phyloP scores from a whole-genome alignment of 2,888 invertebrate genomes.

The Junonia oenone region DNA sequence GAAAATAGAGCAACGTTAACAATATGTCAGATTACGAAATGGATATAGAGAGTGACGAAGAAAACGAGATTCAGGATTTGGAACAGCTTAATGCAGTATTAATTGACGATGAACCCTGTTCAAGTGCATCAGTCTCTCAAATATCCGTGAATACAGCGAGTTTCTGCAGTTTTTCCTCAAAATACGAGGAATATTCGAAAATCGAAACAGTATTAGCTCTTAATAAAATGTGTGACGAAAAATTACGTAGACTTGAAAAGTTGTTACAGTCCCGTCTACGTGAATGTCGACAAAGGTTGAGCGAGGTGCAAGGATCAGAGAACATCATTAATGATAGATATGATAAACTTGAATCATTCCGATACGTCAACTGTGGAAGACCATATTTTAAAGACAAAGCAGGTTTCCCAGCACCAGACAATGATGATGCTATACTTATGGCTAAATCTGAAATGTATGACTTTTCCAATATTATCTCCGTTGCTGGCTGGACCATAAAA shows the following conservation, averaged over 20 bases:
- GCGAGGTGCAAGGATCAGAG: constrained; percentile 32
- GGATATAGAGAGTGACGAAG: constrained; percentile 40
- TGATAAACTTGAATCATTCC: constrained; percentile 37
- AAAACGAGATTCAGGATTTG: constrained; percentile 40
- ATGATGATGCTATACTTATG: constrained; percentile 77
- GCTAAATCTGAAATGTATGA: constrained; percentile 57
- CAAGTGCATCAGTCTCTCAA: constrained; percentile 26
- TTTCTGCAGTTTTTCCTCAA: constrained; percentile 16
- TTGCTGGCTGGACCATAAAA: constrained; percentile 75
- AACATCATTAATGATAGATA: constrained; percentile 28
- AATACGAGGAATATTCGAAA: constrained; percentile 34
- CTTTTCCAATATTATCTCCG: constrained; percentile 61
- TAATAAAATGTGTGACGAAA: constrained; percentile 58
- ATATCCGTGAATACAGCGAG: constrained; percentile 19
- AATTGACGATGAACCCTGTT: constrained; percentile 33
- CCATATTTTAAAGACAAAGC: constrained; percentile 84
- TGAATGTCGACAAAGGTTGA: constrained; percentile 52
- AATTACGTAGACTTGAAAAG: constrained; percentile 48
- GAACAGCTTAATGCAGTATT: constrained; percentile 38
- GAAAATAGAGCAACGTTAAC: too few relatives aligned
- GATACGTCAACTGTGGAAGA: constrained; percentile 66
- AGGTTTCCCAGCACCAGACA: constrained; percentile 76
- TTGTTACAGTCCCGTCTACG: constrained; percentile 44
- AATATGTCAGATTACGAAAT: constrained; percentile 33
- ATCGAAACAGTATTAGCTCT: constrained; percentile 49